Conservation (phyloP, 2,113 vertebrate genomes). For the Hoplias malabaricus region DNA sequence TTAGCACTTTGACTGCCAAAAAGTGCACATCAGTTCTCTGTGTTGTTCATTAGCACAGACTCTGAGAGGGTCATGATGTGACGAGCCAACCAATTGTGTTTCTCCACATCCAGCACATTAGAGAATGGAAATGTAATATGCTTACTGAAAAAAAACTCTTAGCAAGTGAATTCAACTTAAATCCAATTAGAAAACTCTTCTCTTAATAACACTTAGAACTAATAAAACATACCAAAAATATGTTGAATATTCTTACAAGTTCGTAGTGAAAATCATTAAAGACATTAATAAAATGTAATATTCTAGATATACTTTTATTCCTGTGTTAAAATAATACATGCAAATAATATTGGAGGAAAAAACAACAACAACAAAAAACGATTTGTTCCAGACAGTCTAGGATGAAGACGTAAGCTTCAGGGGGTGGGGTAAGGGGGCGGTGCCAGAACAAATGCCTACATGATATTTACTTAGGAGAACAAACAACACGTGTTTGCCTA, state of each 20-base stretch:
- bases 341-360: constrained; percentile 19
- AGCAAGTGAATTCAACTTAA: no score
- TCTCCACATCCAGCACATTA: constrained; percentile 20
- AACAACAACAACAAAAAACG: background rate
- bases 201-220: no score
- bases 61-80: background rate
- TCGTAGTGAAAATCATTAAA: no score
- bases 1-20: background rate
- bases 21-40: background rate
- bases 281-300: no score
- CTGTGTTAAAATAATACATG: constrained; percentile 19
- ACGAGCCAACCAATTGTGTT: background rate
- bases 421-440: background rate
- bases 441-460: constrained; percentile 6
- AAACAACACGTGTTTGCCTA: constrained; percentile 47
- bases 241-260: no score
- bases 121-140: constrained; percentile 4
- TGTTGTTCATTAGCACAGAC: background rate
- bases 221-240: no score
- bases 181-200: no score
- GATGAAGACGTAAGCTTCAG: constrained; percentile 6
- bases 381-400: background rate
- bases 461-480: constrained; percentile 47
- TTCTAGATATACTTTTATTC: no score
- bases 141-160: no score